Percentiles rank a stretch among this genome's conserved stretches.
Conservation (phyloP, 2,113 vertebrate species). For the Thamnophis sirtalis region DNA sequence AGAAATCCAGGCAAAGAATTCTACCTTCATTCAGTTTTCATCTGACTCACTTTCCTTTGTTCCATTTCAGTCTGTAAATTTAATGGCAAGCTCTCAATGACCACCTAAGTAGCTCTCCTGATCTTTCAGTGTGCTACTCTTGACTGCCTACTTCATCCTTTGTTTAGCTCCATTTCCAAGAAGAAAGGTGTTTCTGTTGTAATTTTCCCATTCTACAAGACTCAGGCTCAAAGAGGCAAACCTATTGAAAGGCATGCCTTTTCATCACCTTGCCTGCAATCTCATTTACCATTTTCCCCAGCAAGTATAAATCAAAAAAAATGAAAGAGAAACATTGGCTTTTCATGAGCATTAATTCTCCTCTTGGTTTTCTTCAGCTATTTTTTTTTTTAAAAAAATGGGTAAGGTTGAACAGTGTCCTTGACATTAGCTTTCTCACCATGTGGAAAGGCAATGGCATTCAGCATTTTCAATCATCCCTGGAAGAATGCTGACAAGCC, state of each 20-base stretch:
- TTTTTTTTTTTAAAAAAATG: slow-evolving; percentile 15
- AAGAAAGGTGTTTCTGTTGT: not conserved
- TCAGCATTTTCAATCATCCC: slow-evolving; percentile 16
- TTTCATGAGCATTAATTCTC: slow-evolving; percentile 29
- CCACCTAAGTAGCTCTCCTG: not conserved
- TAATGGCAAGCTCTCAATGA: not conserved
- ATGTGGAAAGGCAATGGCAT: slow-evolving; percentile 33
- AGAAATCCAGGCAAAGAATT: not conserved
- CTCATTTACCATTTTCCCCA: slow-evolving; percentile 36
- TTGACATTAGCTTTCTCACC: slow-evolving; percentile 42
- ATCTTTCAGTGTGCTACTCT: not conserved
- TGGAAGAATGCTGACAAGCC: slow-evolving; percentile 47
- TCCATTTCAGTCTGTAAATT: not conserved
- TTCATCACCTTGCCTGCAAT: slow-evolving; percentile 32
- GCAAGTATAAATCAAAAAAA: slow-evolving; percentile 48
- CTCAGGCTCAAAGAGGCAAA: not conserved
- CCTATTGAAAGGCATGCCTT: slow-evolving; percentile 19
- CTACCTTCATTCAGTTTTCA: not conserved
- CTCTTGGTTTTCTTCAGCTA: slow-evolving; percentile 11
- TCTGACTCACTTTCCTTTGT: not conserved
- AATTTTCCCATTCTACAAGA: not conserved
- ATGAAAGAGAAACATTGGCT: slow-evolving; percentile 6
- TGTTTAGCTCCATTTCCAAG: not conserved
- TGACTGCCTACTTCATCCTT: not conserved
- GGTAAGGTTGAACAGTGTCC: slow-evolving; percentile 25